Base-by-base conservation (phyloP, 1,140 invertebrate genomes). In the Nephila pilipes region DNA sequence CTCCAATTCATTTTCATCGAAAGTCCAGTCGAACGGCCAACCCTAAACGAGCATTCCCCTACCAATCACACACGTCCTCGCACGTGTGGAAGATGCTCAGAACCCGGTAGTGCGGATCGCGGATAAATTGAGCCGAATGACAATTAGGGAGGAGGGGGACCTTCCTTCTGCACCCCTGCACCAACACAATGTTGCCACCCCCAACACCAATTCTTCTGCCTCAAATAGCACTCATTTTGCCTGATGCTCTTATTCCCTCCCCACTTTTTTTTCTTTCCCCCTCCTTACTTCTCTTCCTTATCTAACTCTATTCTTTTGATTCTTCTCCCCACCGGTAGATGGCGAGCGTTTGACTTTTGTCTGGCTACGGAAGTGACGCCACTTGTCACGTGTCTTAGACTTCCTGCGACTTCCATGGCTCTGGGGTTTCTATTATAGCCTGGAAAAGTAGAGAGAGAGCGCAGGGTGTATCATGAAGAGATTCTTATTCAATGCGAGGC, bases 381-480 rank as follows among this genome's bases (percentile, higher is more conserved):
- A 92, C 90, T 92, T 83, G 58, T 92, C 90, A 92, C 90, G 90
- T 92, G 90, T 92, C 80, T 91, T 58, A 36, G 80, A 92, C 57
- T 60, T 92, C 79, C 90, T 36, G 79, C 36, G 57, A 65, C 55
- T 58, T 91, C 58, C 54, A 91, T 65, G 79, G 46, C 63, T 58
- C 18, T 46, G 38, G 81, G 89, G 55, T 75, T 79, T 83, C 79
- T 83, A 83, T 91, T 83, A 54, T 90, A 25, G 5, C 20, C n/a
- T 22, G 12, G 18, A 22, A 87, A 38, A 60, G 22, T 32, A 83
- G 12, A 69, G 85, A 69, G 55, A 58, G 81, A 38, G 32, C 20
- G 63, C 6, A 20, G 80, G 3, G 16, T 60, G 36, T 85, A 55
- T 85, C 57, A 20, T 20, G 55, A 46, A 46, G 6, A 57, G 29